These are phyloP conservation scores for Epinotia brunnichana DNA, from an alignment of 2,888 invertebrate species.

Conservation along the genomic window DNA sequence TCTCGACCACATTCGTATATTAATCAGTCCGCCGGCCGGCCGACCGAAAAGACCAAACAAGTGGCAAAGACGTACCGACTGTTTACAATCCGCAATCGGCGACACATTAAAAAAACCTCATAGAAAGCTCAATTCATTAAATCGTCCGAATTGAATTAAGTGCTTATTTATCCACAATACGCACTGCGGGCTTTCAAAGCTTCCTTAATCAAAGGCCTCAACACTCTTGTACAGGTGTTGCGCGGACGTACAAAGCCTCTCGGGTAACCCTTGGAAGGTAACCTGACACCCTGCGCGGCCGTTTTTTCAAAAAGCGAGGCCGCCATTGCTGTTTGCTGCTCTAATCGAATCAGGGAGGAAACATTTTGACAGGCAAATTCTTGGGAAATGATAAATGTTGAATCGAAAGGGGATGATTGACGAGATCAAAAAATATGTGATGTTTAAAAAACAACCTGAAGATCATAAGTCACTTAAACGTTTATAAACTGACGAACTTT, in stretches of 20 bases:
- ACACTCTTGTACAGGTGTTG: constrained; percentile 43
- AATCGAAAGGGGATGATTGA: constrained; percentile 30
- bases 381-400: constrained; percentile 40
- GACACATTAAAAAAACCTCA: constrained; percentile 29
- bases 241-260: constrained; percentile 23
- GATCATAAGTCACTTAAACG: neutral
- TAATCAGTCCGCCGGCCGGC: neutral
- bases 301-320: constrained; percentile 36
- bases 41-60: constrained; percentile 8
- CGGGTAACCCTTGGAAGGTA: constrained; percentile 34
- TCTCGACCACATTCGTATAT: neutral
- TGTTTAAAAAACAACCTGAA: constrained; percentile 25
- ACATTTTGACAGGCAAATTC: constrained; percentile 43
- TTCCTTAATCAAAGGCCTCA: constrained; percentile 23
- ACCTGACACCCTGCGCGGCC: constrained; percentile 25
- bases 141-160: constrained; percentile 40
- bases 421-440: constrained; percentile 9
- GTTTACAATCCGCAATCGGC: constrained; percentile 36
- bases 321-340: constrained; percentile 31
- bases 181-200: constrained; percentile 36
- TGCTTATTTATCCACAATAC: constrained; percentile 44
- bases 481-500: neutral
- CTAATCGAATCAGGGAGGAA: constrained; percentile 36
- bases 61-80: constrained; percentile 28
- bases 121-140: constrained; percentile 28